Evolutionary conservation across 2,113 vertebrate species (phyloP).

Genomic region (Mustela nigripes): DNA sequence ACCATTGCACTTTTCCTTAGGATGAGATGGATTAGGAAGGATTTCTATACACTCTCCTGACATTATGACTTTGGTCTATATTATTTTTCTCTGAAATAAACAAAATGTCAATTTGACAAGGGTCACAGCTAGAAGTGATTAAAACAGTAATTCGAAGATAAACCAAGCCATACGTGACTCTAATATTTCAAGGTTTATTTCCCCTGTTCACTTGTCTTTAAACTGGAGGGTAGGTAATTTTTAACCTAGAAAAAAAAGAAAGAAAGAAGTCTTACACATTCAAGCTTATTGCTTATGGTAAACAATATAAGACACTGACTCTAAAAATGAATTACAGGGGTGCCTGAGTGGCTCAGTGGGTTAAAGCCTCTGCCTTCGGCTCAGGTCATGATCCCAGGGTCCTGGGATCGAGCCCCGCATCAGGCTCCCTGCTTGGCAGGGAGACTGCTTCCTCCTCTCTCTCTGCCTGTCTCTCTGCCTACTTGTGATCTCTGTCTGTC

Average conservation of each 20-base stretch:
- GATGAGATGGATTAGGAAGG: background rate
- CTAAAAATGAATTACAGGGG: constrained; percentile 22
- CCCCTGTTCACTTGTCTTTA: constrained; percentile 32
- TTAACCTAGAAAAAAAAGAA: background rate
- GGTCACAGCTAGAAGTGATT: constrained; percentile 54
- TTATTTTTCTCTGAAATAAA: constrained; percentile 70
- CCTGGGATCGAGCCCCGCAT: too few species aligned
- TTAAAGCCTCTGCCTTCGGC: too few species aligned
- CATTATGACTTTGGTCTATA: background rate
- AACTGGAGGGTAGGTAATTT: constrained; percentile 31
- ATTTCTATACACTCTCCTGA: constrained; percentile 1
- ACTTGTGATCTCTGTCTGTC: too few species aligned
- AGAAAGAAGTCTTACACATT: background rate
- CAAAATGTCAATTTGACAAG: constrained; percentile 69
- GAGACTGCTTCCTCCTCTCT: too few species aligned
- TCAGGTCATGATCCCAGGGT: too few species aligned
- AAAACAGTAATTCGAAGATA: constrained; percentile 23
- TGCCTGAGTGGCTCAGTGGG: too few species aligned
- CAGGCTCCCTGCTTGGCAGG: too few species aligned
- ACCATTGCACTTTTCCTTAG: background rate
- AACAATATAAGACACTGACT: background rate
- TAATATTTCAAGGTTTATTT: constrained; percentile 53
- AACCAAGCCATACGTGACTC: constrained; percentile 19
- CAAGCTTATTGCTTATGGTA: background rate
- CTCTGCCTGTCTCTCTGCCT: too few species aligned